Conservation (phyloP, 1,140 invertebrate species). For the Saxidomus purpurata region DNA sequence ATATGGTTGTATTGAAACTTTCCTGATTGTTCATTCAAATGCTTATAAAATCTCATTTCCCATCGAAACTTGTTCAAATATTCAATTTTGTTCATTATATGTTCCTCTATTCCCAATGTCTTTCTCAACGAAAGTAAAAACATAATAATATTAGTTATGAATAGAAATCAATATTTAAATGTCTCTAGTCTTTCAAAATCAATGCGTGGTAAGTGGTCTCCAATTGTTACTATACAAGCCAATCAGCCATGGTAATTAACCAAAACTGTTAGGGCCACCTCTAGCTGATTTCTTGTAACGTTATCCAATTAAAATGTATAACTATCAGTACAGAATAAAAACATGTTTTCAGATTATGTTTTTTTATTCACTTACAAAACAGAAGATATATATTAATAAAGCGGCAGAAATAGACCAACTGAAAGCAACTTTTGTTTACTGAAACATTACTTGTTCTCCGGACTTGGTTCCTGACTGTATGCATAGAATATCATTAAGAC, state of each 20-base stretch:
- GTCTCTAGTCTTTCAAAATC: constrained; percentile 35
- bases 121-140: constrained; percentile 4
- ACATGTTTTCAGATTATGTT: not conserved
- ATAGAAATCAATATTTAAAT: constrained; percentile 56
- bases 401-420: not conserved
- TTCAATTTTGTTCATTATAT: not conserved
- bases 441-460: not conserved
- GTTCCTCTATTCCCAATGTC: not conserved
- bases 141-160: constrained; percentile 2
- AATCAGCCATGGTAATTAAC: constrained; percentile 37
- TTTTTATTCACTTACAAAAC: not conserved
- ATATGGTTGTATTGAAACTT: not conserved
- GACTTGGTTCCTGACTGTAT: not conserved
- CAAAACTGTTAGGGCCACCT: constrained; percentile 26
- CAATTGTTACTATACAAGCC: constrained; percentile 5
- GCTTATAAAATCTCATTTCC: not conserved
- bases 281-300: constrained; percentile 22
- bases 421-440: not conserved
- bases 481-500: not conserved
- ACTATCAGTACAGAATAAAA: not conserved
- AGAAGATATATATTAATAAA: not conserved
- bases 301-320: constrained; percentile 16
- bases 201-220: constrained; percentile 19
- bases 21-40: not conserved
- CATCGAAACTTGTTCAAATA: constrained; percentile 1